These are phyloP conservation scores for Portevinia maculata DNA, from an alignment of 2,888 invertebrate species.

Conservation along the genomic window DNA sequence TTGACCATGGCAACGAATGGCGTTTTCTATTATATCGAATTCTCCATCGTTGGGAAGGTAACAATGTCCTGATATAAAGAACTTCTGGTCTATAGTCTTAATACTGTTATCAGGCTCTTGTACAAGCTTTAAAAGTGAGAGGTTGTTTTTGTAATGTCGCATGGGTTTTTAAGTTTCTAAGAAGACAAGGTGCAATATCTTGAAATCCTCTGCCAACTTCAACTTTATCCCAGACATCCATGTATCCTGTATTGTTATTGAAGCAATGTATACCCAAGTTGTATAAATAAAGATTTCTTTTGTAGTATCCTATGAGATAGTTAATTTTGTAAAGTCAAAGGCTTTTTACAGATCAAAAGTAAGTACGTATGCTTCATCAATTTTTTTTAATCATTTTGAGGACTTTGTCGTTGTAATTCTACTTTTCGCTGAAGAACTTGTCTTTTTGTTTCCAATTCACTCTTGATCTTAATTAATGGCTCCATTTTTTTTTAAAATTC, in stretches of 20 bases:
- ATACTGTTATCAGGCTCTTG: constrained; percentile 14
- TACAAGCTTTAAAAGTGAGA: constrained; percentile 6
- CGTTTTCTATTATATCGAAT: constrained; percentile 21
- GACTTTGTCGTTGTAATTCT: constrained; percentile 52
- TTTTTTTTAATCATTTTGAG: constrained; percentile 69
- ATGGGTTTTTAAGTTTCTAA: constrained; percentile 6
- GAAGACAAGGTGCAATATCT: constrained; percentile 76
- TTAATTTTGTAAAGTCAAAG: constrained; percentile 75
- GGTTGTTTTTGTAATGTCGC: constrained; percentile 33
- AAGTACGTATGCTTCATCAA: constrained; percentile 68
- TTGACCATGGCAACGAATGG: too few relatives aligned
- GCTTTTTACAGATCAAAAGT: constrained; percentile 74
- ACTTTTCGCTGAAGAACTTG: constrained; percentile 14
- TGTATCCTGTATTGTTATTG: constrained; percentile 75
- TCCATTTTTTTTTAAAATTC: constrained; percentile 19
- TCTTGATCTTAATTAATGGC: constrained; percentile 6
- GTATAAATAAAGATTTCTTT: constrained; percentile 77
- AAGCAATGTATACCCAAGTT: constrained; percentile 76
- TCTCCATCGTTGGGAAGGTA: constrained; percentile 9
- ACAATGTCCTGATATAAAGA: constrained; percentile 13
- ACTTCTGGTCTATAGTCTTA: constrained; percentile 10
- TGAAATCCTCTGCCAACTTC: constrained; percentile 76
- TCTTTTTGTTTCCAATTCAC: constrained; percentile 12
- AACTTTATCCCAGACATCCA: constrained; percentile 77
- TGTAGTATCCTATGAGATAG: constrained; percentile 76